These are phyloP conservation scores for Gryllus longicercus DNA, from an alignment of 2,888 invertebrate genomes.

Conservation along the genomic window DNA sequence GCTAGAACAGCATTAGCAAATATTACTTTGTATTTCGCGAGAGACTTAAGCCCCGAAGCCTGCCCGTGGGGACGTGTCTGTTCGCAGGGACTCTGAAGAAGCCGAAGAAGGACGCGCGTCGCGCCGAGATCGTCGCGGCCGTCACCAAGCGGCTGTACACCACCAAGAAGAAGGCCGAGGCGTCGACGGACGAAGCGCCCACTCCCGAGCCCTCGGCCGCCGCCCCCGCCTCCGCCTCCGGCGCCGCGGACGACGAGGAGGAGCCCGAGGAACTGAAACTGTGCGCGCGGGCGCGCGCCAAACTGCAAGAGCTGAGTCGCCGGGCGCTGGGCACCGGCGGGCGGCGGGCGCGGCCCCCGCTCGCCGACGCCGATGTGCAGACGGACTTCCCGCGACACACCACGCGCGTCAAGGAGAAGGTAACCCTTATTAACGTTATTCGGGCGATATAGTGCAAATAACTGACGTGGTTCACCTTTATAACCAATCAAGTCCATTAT, in stretches of 20 bases:
- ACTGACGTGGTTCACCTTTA: too few relatives aligned
- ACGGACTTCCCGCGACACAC: conserved; percentile 45
- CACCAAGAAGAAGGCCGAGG: conserved; percentile 30
- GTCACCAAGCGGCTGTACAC: conserved; percentile 66
- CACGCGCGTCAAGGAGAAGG: conserved; percentile 3
- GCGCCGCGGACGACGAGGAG: conserved; percentile 40
- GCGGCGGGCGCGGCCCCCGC: conserved; percentile 47
- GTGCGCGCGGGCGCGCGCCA: conserved; percentile 57
- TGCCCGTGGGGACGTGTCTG: neutral
- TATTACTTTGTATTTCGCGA: neutral
- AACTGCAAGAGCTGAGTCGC: conserved; percentile 58
- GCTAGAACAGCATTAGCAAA: neutral
- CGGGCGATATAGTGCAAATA: too few relatives aligned
- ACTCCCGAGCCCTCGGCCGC: conserved; percentile 5
- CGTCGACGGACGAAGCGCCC: conserved; percentile 30
- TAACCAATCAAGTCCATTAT: too few relatives aligned
- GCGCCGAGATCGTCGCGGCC: conserved; percentile 65
- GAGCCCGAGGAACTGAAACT: conserved; percentile 55
- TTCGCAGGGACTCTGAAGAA: conserved; percentile 23
- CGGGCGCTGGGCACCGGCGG: conserved; percentile 53
- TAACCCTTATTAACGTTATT: too few relatives aligned
- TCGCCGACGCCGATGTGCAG: conserved; percentile 56
- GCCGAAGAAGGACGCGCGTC: conserved; percentile 34
- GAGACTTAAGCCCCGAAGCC: conserved; percentile 3
- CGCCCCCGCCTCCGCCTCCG: conserved; percentile 20